Conservation (phyloP, 1,140 invertebrate species). For the Brachionus rotundiformis region DNA sequence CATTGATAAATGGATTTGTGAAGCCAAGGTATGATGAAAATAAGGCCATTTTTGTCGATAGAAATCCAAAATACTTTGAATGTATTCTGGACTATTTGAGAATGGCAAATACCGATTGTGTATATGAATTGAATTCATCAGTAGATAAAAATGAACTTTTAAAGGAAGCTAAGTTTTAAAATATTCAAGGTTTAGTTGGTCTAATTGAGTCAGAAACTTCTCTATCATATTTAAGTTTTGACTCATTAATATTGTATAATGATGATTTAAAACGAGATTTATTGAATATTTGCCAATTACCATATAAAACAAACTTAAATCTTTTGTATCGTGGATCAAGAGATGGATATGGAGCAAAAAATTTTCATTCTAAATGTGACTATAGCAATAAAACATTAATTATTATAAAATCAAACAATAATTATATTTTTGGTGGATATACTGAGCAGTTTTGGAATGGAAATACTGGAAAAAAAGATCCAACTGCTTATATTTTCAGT, state of each 20-base stretch:
- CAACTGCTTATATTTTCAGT: background rate
- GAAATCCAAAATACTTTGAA: background rate
- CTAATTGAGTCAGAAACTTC: background rate
- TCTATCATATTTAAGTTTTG: background rate
- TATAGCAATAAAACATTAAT: background rate
- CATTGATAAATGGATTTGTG: background rate
- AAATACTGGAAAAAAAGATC: background rate
- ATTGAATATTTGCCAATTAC: background rate
- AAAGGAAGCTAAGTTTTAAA: slow-evolving; percentile 37
- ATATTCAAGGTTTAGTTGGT: slow-evolving; percentile 9
- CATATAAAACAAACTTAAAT: background rate
- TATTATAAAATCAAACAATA: background rate
- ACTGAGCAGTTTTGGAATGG: background rate
- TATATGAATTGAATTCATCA: background rate
- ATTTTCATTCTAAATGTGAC: background rate
- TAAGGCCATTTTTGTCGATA: slow-evolving; percentile 18
- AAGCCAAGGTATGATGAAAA: background rate
- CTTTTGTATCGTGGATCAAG: background rate
- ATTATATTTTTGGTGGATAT: slow-evolving; percentile 17
- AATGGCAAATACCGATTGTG: background rate
- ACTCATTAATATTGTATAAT: background rate
- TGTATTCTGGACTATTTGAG: slow-evolving; percentile 33
- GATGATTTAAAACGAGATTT: background rate
- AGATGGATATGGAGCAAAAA: background rate
- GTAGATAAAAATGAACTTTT: background rate